Conservation (phyloP, 2,888 invertebrate species). For the Eremobia ochroleuca region DNA sequence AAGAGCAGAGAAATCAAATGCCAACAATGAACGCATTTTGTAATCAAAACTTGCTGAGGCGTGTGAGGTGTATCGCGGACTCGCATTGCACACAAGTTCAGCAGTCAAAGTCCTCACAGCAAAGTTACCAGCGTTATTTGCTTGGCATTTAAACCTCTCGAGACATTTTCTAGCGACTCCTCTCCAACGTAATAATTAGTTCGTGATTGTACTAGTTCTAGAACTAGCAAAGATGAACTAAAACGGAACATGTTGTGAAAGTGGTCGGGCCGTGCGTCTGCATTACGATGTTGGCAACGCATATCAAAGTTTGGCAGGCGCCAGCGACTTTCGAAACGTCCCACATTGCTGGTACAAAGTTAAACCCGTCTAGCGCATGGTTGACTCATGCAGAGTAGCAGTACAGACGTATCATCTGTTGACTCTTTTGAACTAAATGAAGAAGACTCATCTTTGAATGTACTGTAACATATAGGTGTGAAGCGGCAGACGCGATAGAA, state of each 20-base stretch:
- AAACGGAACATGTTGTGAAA: conserved; percentile 77
- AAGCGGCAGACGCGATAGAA: neutral
- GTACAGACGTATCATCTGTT: conserved; percentile 33
- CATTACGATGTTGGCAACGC: conserved; percentile 79
- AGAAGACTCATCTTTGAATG: conserved; percentile 3
- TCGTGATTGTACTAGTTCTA: conserved; percentile 56
- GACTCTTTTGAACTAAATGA: conserved; percentile 30
- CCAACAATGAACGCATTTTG: conserved; percentile 20
- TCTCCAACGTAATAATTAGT: conserved; percentile 51
- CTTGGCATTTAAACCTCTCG: conserved; percentile 22
- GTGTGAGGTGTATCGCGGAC: neutral
- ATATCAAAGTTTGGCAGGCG: conserved; percentile 85
- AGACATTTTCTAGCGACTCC: conserved; percentile 27
- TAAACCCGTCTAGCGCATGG: conserved; percentile 74
- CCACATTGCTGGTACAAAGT: conserved; percentile 76
- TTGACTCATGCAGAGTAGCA: conserved; percentile 71
- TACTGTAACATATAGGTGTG: neutral
- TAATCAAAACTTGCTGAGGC: conserved; percentile 23
- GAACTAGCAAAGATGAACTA: conserved; percentile 66
- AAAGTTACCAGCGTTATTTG: conserved; percentile 31
- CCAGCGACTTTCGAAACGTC: conserved; percentile 82
- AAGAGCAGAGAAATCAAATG: conserved; percentile 1
- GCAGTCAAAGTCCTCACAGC: conserved; percentile 7
- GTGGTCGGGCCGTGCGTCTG: conserved; percentile 72
- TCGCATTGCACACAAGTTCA: conserved; percentile 15